Percentiles rank a stretch among this genome's conserved stretches.
These are phyloP conservation scores for Tipula lateralis DNA, from an alignment of 2,888 invertebrate species.

Conservation along the genomic window DNA sequence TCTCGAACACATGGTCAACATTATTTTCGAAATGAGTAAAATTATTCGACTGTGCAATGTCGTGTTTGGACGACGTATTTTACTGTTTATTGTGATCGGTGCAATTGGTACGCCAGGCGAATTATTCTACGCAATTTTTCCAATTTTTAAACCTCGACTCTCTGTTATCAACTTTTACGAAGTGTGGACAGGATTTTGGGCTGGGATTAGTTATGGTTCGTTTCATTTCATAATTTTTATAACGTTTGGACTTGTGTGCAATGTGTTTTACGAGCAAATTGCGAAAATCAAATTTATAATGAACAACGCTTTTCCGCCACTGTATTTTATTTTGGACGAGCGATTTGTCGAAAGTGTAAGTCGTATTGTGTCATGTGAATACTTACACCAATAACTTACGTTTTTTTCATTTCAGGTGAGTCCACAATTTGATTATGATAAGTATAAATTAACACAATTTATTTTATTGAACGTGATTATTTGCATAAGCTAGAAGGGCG, in stretches of 20 bases:
- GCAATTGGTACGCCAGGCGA: background rate
- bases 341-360: background rate
- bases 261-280: background rate
- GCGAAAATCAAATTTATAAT: background rate
- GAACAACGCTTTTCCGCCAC: background rate
- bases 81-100: background rate
- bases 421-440: too few relatives aligned
- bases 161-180: background rate
- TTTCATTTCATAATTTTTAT: background rate
- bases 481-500: too few relatives aligned
- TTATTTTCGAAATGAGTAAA: background rate
- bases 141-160: too few relatives aligned
- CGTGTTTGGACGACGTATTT: background rate
- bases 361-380: too few relatives aligned
- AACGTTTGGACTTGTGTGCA: background rate
- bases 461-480: too few relatives aligned
- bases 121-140: background rate
- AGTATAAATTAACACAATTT: too few relatives aligned
- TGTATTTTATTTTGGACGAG: background rate
- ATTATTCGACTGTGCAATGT: background rate
- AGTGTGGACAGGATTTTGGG: background rate
- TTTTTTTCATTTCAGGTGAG: background rate
- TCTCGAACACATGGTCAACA: background rate
- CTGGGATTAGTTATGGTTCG: background rate
- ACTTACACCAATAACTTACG: too few relatives aligned